Base-by-base conservation (phyloP, 2,888 invertebrate genomes). In the Disparrhopalites patrizii region DNA sequence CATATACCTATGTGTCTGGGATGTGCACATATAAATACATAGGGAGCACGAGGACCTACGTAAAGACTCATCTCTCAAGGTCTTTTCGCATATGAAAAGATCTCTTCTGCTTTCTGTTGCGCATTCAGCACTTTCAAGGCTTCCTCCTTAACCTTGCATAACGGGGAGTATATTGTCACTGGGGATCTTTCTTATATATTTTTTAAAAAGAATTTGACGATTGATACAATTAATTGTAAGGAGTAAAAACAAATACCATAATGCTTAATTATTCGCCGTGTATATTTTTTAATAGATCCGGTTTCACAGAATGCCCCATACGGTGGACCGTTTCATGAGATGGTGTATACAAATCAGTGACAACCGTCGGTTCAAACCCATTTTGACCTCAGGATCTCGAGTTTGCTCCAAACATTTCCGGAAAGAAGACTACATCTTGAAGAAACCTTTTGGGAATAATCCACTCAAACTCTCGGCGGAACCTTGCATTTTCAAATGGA, bases 371-470 rank as follows among this genome's bases (percentile, higher is more conserved):
- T 67, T 67, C 40, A 68, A 65, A 23, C 67, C 72, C 3, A 66
- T 69, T 2, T 52, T 72, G 15, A 67, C 68, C 15, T 50, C 56
- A 3, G 69, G 69, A 30, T 72, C 72, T 1, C 50, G 72, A 65
- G 69, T 72, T 27, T 72, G 72, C 52, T 72, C 72, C 5, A 69
- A 70, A 33, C 72, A 72, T 50, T 72, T 72, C 38, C 31, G 55
- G 5, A 68, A 68, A n/a, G 66, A 69, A 28, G 72, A 72, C 51
- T 72, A 72, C 28, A 40, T 60, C 10, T 58, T 67, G 52, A 61
- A 66, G 20, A 70, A 70, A 40, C 68, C 67, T 1, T 61, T 61
- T 61, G 61, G 61, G 20, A 43, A 61, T 47, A 61, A 61, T 61
- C 61, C 61, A 1, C 27, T 61, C 4, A 61, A 50, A 30, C 15